A percentile compares a stretch with the other conserved stretches of the same genome.
phyloP scores from a whole-genome alignment of 2,113 vertebrate species.

The Rhinoderma darwinii region DNA sequence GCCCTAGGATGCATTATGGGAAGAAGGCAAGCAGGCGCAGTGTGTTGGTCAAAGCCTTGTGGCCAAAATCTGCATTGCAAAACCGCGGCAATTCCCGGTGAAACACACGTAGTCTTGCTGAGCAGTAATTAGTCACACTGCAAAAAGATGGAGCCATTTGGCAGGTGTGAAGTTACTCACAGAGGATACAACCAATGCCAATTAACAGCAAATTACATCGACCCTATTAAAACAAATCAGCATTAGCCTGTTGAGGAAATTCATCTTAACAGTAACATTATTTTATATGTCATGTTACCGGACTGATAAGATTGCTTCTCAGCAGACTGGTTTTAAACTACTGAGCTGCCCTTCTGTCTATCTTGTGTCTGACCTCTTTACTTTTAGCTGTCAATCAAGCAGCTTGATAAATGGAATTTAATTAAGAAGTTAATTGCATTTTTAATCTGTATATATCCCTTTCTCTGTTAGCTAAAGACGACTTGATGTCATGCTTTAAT shows the following conservation, averaged over 20 bases:
- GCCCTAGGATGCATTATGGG: too few species aligned
- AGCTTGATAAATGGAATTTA: slow-evolving; percentile 21
- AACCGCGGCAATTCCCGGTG: too few species aligned
- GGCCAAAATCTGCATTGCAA: too few species aligned
- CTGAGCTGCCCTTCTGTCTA: not conserved
- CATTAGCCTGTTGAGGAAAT: slow-evolving; percentile 27
- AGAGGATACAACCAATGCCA: slow-evolving; percentile 25
- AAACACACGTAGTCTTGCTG: too few species aligned
- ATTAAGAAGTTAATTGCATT: slow-evolving; percentile 46
- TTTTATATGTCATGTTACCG: slow-evolving; percentile 34
- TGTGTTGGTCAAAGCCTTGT: too few species aligned
- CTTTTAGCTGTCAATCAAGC: slow-evolving; percentile 39
- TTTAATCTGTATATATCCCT: slow-evolving; percentile 24
- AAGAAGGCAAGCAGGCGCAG: too few species aligned
- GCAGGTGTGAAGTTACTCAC: too few species aligned
- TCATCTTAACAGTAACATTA: slow-evolving; percentile 2
- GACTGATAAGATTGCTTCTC: slow-evolving; percentile 16
- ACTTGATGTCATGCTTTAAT: slow-evolving; percentile 4
- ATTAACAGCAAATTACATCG: slow-evolving; percentile 41
- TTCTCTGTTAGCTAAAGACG: not conserved
- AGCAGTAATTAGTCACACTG: too few species aligned
- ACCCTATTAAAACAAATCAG: slow-evolving; percentile 42
- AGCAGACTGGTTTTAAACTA: not conserved
- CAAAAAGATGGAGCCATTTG: too few species aligned
- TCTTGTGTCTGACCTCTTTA: slow-evolving; percentile 30